These are phyloP conservation scores for Troides helena DNA, from an alignment of 2,888 invertebrate genomes.

Conservation along the genomic window DNA sequence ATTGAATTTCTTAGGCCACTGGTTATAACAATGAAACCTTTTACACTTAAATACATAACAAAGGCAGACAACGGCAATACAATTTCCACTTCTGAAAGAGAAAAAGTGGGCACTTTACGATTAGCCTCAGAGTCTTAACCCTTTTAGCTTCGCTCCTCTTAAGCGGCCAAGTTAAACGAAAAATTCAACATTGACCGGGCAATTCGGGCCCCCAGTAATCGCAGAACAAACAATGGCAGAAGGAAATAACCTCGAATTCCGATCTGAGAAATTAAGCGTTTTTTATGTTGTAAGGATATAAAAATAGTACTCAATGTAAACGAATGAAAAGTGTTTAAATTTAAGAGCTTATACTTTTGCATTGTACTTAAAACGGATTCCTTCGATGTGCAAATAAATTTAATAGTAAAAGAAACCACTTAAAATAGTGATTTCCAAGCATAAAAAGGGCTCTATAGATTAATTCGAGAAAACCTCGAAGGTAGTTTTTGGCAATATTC, in stretches of 20 bases:
- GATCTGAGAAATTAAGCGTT: constrained; percentile 75
- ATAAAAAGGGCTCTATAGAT: constrained; percentile 5
- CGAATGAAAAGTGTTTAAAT: no score
- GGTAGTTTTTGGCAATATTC: constrained; percentile 25
- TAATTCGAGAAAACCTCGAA: constrained; percentile 13
- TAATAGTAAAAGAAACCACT: constrained; percentile 47
- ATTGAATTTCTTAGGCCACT: not conserved
- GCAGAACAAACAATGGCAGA: constrained; percentile 74
- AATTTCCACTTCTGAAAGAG: constrained; percentile 48
- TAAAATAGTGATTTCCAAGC: constrained; percentile 34
- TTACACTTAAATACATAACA: constrained; percentile 6
- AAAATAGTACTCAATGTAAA: not conserved
- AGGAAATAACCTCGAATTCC: constrained; percentile 75
- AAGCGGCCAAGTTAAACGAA: constrained; percentile 67
- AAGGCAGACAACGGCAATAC: constrained; percentile 31
- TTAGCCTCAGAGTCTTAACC: constrained; percentile 65
- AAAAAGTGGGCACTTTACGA: constrained; percentile 65
- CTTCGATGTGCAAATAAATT: not conserved
- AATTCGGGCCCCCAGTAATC: constrained; percentile 75
- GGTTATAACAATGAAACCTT: constrained; percentile 7
- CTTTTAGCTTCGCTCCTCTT: constrained; percentile 67
- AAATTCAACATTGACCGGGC: constrained; percentile 71
- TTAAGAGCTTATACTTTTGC: no score
- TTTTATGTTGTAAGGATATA: constrained; percentile 57
- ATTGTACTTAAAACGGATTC: not conserved